phyloP scores from a whole-genome alignment of 2,113 vertebrate genomes.

The Pygoscelis adeliae region DNA sequence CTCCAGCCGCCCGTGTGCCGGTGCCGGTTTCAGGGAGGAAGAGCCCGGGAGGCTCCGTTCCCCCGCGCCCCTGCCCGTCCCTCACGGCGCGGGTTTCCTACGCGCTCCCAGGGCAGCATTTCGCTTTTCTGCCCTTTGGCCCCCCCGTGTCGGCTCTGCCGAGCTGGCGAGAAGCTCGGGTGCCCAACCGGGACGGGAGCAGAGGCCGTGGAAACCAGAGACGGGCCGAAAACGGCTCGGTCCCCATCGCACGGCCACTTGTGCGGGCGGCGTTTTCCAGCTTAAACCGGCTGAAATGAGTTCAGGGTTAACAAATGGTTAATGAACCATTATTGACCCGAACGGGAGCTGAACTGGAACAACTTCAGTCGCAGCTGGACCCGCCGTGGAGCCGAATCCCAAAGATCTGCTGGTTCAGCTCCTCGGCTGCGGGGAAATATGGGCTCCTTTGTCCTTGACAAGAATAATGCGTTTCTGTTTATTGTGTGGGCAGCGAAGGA shows the following conservation, averaged over 20 bases:
- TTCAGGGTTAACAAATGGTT: conserved; percentile 12
- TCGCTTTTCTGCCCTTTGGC: neutral
- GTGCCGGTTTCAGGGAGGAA: neutral
- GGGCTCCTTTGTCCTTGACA: conserved; percentile 17
- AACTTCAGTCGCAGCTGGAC: neutral
- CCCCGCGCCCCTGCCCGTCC: fast-evolving
- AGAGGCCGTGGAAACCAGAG: neutral
- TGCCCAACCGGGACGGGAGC: fast-evolving
- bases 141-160: neutral
- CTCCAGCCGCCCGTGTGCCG: fast-evolving
- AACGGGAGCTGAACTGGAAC: conserved; percentile 41
- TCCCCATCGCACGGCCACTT: neutral
- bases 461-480: conserved; percentile 42
- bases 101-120: neutral
- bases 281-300: neutral
- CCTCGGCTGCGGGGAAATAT: neutral
- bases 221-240: neutral
- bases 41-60: neutral
- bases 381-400: neutral
- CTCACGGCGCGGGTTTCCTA: neutral
- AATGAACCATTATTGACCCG: conserved; percentile 3
- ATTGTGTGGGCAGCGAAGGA: neutral
- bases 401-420: conserved; percentile 49
- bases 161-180: neutral
- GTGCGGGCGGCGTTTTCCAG: neutral